Percentiles rank a stretch among this genome's conserved stretches.
Evolutionary conservation across 2,888 invertebrate species (phyloP).

Genomic region (Amiota mariae): DNA sequence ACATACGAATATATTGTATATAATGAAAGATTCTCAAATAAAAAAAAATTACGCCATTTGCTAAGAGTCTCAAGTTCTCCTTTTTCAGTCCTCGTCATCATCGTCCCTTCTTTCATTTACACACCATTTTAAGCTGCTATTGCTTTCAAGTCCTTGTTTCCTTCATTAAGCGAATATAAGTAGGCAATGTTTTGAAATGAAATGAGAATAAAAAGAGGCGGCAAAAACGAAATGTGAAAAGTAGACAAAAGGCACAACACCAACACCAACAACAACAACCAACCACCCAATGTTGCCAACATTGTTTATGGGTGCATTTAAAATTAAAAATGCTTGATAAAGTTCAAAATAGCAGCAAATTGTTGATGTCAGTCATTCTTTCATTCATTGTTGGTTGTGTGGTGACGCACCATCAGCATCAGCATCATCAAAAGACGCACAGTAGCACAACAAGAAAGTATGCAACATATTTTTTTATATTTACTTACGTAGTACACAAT

Average conservation of each 20-base stretch:
- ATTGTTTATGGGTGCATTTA: conserved; percentile 50
- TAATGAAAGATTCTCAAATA: conserved; percentile 20
- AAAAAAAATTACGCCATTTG: conserved; percentile 43
- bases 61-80: conserved; percentile 28
- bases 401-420: background rate
- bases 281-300: conserved; percentile 22
- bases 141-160: conserved; percentile 52
- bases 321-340: conserved; percentile 45
- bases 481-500: background rate
- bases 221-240: background rate
- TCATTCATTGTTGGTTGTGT: conserved; percentile 9
- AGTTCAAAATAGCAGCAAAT: conserved; percentile 23
- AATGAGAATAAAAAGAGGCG: background rate
- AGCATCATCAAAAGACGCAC: background rate
- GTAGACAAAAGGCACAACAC: background rate
- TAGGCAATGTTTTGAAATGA: conserved; percentile 35
- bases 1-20: no score
- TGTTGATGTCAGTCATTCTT: conserved; percentile 17
- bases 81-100: background rate
- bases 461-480: conserved; percentile 10
- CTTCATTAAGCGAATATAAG: conserved; percentile 58
- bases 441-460: background rate
- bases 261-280: no score
- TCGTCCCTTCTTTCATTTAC: background rate
- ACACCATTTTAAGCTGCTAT: conserved; percentile 21